These are phyloP conservation scores for Bombus waltoni DNA, from an alignment of 1,140 invertebrate genomes.

Conservation along the genomic window DNA sequence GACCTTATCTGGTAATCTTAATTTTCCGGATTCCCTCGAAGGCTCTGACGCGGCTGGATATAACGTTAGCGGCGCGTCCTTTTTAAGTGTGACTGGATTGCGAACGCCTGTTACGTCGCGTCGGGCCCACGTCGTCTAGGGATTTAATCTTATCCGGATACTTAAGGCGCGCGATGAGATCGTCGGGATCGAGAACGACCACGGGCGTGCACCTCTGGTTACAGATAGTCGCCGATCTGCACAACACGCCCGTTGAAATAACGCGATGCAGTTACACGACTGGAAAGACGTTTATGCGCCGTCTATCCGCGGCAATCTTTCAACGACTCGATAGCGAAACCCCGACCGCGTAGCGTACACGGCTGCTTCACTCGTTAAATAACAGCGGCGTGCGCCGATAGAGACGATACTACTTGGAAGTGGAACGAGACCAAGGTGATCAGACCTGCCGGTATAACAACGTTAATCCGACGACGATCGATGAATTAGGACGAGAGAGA, in stretches of 20 bases:
- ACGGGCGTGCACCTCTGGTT: constrained; percentile 11
- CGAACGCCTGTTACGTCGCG: constrained; percentile 60
- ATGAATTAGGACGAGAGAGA: neutral
- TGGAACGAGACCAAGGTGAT: neutral
- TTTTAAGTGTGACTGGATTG: constrained; percentile 74
- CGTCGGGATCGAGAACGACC: constrained; percentile 48
- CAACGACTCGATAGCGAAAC: neutral
- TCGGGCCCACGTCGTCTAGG: constrained; percentile 48
- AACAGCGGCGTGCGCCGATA: no score
- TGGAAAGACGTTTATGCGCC: neutral
- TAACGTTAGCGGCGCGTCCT: constrained; percentile 70
- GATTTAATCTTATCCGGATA: constrained; percentile 69
- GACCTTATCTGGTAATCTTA: constrained; percentile 74
- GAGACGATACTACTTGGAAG: neutral
- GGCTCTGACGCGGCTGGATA: constrained; percentile 56
- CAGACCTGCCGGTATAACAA: neutral
- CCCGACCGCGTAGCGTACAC: neutral
- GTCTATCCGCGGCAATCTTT: neutral
- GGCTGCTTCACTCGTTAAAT: neutral
- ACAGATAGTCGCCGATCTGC: neutral
- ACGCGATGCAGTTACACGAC: neutral
- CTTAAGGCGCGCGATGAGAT: constrained; percentile 61
- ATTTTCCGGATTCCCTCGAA: constrained; percentile 72
- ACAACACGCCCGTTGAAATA: constrained; percentile 14
- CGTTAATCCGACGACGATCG: neutral